Conservation (phyloP, 1,140 invertebrate species). For the Drosophila micromelanica region DNA sequence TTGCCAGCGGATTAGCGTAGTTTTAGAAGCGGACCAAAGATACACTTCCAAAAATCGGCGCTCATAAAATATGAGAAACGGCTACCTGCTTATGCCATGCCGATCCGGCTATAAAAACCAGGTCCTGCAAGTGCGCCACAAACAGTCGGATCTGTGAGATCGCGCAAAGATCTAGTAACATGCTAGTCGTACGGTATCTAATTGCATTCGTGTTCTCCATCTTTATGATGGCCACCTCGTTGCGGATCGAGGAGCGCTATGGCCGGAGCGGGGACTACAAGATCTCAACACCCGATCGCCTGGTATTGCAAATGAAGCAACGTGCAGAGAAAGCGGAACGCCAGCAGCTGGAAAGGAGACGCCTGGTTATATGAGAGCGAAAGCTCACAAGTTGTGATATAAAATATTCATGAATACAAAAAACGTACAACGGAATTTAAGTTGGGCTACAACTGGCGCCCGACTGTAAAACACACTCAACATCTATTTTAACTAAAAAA, state of each 20-base stretch:
- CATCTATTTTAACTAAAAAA: not conserved
- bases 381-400: not conserved
- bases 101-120: slow-evolving; percentile 56
- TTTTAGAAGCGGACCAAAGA: slow-evolving; percentile 20
- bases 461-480: not conserved
- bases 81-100: slow-evolving; percentile 1
- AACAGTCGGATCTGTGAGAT: slow-evolving; percentile 43
- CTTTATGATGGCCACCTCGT: slow-evolving; percentile 72
- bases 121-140: not conserved
- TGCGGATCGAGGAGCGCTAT: slow-evolving; percentile 57
- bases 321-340: slow-evolving; percentile 7
- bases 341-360: slow-evolving; percentile 38
- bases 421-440: too few relatives aligned
- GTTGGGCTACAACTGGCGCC: too few relatives aligned
- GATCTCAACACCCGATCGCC: slow-evolving; percentile 71
- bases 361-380: slow-evolving; percentile 13
- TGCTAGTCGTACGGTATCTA: slow-evolving; percentile 67
- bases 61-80: not conserved
- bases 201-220: slow-evolving; percentile 71
- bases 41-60: slow-evolving; percentile 3
- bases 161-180: slow-evolving; percentile 38
- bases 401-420: not conserved
- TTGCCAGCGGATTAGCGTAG: slow-evolving; percentile 63
- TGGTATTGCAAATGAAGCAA: slow-evolving; percentile 59
- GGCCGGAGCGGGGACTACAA: slow-evolving; percentile 45